Base-by-base conservation (phyloP, 1,140 invertebrate genomes). In the Octopus sinensis region DNA sequence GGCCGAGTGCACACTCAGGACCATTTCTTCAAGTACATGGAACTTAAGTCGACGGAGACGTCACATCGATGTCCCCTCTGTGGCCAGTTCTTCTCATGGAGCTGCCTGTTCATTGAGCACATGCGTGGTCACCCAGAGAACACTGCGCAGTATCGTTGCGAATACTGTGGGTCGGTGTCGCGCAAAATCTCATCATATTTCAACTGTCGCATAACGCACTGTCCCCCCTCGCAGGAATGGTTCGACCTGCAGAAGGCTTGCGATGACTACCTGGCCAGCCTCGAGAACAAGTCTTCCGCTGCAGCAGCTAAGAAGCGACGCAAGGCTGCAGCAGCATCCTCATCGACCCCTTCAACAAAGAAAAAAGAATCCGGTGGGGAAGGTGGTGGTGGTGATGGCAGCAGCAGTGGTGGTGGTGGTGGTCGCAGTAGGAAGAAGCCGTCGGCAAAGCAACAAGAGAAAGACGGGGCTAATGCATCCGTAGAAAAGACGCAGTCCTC, bases 101-200 rank as follows among this genome's bases (percentile, higher is more conserved):
- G 68, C 68, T 73, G 68, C 30, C 68, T 73, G 68, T 73, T 73
- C 30, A 73, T 73, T 73, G 68, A 73, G 68, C 68, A 73, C 68
- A 73, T 73, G 68, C 17, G 68, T 6, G 30, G 68, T 23, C 68
- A 73, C 30, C 13, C 68, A 3, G 68, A 73, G 68, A 73, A 73
- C 68, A 73, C 68, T 6, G 68, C 68, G 17, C 68, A 73, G 13
- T 73, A 73, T 13, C 68, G 68, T 6, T 73, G 68, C 30, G 68
- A 73, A 73, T 73, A 73, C 13, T 73, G 68, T 6, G 30, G 30
- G 17, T 13, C 68, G 6, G 68, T 73, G 5, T 73, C 68, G 0
- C 68, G 68, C 68, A 73, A 73, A 23, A 73, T 73, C 68, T 73
- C 68, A 3, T 13, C 68, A 4, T 73, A 73, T 17, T 73, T 73